Evolutionary conservation across 2,113 vertebrate genomes (phyloP).

Genomic region (Colius striatus): DNA sequence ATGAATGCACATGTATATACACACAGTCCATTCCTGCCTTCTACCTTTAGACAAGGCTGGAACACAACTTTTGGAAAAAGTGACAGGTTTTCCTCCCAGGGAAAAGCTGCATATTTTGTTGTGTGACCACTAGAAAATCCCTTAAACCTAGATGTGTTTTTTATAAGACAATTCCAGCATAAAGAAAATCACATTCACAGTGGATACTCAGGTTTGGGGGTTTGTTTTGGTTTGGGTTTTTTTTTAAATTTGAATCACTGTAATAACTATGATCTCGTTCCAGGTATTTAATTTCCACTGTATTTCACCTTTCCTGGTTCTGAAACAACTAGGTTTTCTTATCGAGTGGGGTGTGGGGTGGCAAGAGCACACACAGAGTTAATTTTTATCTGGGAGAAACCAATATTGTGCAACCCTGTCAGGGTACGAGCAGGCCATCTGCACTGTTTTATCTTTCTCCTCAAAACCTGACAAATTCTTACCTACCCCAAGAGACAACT

Average conservation of each 20-base stretch:
- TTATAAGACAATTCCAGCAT: neutral
- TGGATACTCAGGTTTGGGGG: neutral
- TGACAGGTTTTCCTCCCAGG: neutral
- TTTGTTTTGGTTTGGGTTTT: too few relatives aligned
- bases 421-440: neutral
- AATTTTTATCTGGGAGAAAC: conserved; percentile 58
- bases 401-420: neutral
- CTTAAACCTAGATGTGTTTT: neutral
- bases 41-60: neutral
- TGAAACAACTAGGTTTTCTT: neutral
- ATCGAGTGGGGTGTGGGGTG: neutral
- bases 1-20: neutral
- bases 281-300: neutral
- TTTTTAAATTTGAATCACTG: neutral
- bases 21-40: neutral
- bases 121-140: neutral
- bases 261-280: neutral
- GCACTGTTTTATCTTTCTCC: conserved; percentile 22
- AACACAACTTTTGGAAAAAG: neutral
- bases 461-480: conserved; percentile 18
- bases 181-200: neutral
- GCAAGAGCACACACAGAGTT: neutral
- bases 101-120: neutral
- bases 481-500: neutral
- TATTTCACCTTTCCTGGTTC: neutral